Percentiles rank a stretch among this genome's conserved stretches.
phyloP scores from a whole-genome alignment of 2,888 invertebrate genomes.

The Dascillus cervinus region DNA sequence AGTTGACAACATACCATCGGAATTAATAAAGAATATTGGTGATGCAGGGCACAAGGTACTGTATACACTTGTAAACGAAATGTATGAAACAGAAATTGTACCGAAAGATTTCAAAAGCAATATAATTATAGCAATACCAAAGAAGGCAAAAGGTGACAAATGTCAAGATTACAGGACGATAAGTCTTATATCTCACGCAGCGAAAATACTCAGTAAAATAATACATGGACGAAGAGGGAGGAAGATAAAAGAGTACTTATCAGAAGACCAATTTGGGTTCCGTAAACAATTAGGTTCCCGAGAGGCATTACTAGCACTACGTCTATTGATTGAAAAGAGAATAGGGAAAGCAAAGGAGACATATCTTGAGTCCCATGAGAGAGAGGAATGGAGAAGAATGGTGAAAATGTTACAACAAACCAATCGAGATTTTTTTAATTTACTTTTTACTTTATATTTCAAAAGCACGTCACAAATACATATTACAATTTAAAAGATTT shows the following conservation, averaged over 20 bases:
- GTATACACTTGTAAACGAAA: not conserved
- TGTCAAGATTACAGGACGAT: slow-evolving; percentile 1
- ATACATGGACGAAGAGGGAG: not conserved
- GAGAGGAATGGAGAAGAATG: too few species aligned
- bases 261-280: slow-evolving; percentile 3
- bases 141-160: not conserved
- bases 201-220: slow-evolving; percentile 1
- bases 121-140: slow-evolving; percentile 1
- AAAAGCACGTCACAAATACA: too few species aligned
- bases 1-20: too few species aligned
- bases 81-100: not conserved
- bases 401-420: too few species aligned
- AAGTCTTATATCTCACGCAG: not conserved
- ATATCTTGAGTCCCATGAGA: too few species aligned
- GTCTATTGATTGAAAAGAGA: slow-evolving; percentile 1
- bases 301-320: not conserved
- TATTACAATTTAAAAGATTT: too few species aligned
- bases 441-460: too few species aligned
- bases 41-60: not conserved
- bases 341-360: too few species aligned
- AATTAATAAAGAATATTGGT: too few species aligned
- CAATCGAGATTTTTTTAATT: too few species aligned
- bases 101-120: not conserved
- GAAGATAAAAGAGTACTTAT: not conserved
- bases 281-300: not conserved